phyloP scores from a whole-genome alignment of 2,113 vertebrate species.

The Cynoglossus semilaevis region DNA sequence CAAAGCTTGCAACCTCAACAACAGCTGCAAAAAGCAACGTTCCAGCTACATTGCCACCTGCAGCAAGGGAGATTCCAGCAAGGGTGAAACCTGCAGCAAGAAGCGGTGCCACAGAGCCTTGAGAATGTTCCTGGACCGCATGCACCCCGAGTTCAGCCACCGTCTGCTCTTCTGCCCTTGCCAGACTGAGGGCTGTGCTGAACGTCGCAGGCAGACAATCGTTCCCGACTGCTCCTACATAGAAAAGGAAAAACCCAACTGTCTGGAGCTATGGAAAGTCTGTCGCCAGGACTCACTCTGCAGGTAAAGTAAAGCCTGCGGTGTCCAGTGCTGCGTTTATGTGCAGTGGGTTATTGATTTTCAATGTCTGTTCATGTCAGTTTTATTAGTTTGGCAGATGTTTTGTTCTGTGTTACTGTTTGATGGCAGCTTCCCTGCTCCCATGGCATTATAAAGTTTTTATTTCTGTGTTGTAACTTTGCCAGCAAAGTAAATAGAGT shows the following conservation, averaged over 20 bases:
- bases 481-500: slow-evolving; percentile 66
- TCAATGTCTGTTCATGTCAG: slow-evolving; percentile 2
- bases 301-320: slow-evolving; percentile 71
- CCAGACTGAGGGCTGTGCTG: slow-evolving; percentile 86
- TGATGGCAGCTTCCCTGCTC: slow-evolving; percentile 19
- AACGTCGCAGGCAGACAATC: slow-evolving; percentile 92
- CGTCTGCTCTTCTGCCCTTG: slow-evolving; percentile 97
- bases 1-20: slow-evolving; percentile 96
- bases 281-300: slow-evolving; percentile 89
- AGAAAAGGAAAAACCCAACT: slow-evolving; percentile 89
- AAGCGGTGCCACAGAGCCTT: slow-evolving; percentile 93
- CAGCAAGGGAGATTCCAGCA: too few species aligned
- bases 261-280: slow-evolving; percentile 82
- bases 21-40: slow-evolving; percentile 90
- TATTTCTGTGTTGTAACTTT: slow-evolving; percentile 51
- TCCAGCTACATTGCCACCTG: slow-evolving; percentile 90
- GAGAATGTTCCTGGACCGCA: slow-evolving; percentile 90
- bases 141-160: slow-evolving; percentile 88
- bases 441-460: slow-evolving; percentile 35
- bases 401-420: slow-evolving; percentile 7
- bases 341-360: background rate
- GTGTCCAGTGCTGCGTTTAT: background rate
- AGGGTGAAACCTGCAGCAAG: slow-evolving; percentile 82
- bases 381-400: slow-evolving; percentile 4
- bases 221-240: slow-evolving; percentile 91